Evolutionary conservation across 2,888 invertebrate genomes (phyloP).

Genomic region (Lasioglossum lativentre): DNA sequence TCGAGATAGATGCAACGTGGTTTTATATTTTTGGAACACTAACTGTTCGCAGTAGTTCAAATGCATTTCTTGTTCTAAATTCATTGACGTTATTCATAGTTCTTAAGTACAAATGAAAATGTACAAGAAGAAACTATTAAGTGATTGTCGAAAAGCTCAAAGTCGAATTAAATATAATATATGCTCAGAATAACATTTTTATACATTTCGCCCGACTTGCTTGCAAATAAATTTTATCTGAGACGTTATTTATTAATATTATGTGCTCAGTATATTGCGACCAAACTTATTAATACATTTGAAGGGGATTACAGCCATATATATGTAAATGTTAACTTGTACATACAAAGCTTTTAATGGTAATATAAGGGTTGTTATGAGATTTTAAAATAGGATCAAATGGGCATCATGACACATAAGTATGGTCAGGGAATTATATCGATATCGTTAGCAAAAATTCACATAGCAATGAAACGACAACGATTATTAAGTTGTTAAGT

Average conservation of each 20-base stretch:
- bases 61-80: background rate
- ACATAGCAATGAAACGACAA: background rate
- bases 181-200: background rate
- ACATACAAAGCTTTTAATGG: background rate
- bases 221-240: background rate
- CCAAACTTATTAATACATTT: background rate
- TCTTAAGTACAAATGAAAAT: background rate
- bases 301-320: background rate
- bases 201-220: background rate
- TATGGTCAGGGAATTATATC: background rate
- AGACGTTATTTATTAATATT: background rate
- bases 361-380: no score
- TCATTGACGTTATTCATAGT: background rate
- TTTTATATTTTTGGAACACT: background rate
- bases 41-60: background rate
- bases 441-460: background rate
- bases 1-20: background rate
- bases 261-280: background rate
- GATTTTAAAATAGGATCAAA: background rate
- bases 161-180: background rate
- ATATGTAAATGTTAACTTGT: conserved; percentile 1
- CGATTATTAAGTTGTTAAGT: background rate
- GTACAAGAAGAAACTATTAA: background rate
- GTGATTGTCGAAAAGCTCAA: background rate
- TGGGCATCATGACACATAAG: background rate